Evolutionary conservation across 2,113 vertebrate species (phyloP).

Genomic region (Caranx melampygus): DNA sequence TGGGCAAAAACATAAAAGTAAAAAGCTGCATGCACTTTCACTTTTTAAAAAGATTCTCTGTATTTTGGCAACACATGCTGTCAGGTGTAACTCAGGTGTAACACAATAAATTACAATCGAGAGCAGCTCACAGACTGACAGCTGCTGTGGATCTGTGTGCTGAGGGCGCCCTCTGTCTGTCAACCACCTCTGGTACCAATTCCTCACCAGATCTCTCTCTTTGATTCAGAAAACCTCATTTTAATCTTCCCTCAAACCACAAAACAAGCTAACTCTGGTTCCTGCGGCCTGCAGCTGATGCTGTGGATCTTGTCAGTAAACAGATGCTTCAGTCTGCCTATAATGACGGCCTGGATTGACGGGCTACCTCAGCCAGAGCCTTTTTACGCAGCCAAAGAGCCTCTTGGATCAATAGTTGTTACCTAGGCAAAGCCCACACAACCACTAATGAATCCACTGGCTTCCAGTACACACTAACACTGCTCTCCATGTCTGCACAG

Average conservation of each 20-base stretch:
- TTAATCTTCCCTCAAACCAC: slow-evolving; percentile 35
- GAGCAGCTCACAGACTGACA: neutral
- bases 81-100: neutral
- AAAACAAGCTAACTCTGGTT: slow-evolving; percentile 25
- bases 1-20: neutral
- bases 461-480: slow-evolving; percentile 21
- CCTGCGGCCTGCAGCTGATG: slow-evolving; percentile 1
- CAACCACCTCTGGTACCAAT: slow-evolving; percentile 5
- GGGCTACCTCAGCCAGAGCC: slow-evolving; percentile 63
- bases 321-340: slow-evolving; percentile 43
- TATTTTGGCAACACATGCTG: neutral
- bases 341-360: slow-evolving; percentile 69
- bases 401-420: slow-evolving; percentile 81
- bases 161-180: slow-evolving; percentile 80
- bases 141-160: slow-evolving; percentile 24
- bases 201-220: neutral
- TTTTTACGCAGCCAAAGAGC: slow-evolving; percentile 71
- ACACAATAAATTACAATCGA: neutral
- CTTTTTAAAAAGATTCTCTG: too few species aligned
- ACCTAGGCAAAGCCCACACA: slow-evolving; percentile 75
- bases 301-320: slow-evolving; percentile 44
- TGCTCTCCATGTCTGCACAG: slow-evolving; percentile 6
- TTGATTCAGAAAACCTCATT: neutral
- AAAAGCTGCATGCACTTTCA: neutral
- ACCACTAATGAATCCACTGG: slow-evolving; percentile 84